Conservation (phyloP, 37 sponge, comb jelly and placozoan genomes). For the Chondrilla cf. caribensis region DNA sequence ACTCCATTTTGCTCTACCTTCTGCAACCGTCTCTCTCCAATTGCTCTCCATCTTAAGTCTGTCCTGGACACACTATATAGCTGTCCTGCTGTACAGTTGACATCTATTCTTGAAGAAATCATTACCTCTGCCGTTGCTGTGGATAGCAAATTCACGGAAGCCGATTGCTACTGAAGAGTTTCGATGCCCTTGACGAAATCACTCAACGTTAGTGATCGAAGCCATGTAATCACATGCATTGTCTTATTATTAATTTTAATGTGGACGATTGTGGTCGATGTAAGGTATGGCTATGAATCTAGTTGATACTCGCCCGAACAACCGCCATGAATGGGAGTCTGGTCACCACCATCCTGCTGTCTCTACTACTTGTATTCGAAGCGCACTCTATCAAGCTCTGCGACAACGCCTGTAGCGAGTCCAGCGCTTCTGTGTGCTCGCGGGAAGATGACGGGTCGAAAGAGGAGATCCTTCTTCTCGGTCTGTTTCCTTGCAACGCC, state of each 20-base stretch:
- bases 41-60: no score
- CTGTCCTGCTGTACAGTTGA: neutral
- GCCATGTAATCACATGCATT: no score
- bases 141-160: slow-evolving; percentile 22
- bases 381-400: slow-evolving; percentile 21
- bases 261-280: no score
- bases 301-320: no score
- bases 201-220: no score
- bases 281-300: no score
- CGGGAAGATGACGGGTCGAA: neutral
- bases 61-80: neutral
- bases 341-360: no score
- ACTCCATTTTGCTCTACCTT: neutral
- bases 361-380: neutral
- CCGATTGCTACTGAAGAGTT: slow-evolving; percentile 6
- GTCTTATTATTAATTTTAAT: no score
- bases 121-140: neutral
- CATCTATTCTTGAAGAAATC: neutral
- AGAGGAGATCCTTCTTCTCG: slow-evolving; percentile 32
- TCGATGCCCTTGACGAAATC: neutral
- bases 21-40: neutral
- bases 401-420: slow-evolving; percentile 18
- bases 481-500: slow-evolving; percentile 49
- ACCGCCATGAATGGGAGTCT: no score
- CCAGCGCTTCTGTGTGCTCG: slow-evolving; percentile 11